These are phyloP conservation scores for Portevinia maculata DNA, from an alignment of 2,888 invertebrate species.

Conservation along the genomic window DNA sequence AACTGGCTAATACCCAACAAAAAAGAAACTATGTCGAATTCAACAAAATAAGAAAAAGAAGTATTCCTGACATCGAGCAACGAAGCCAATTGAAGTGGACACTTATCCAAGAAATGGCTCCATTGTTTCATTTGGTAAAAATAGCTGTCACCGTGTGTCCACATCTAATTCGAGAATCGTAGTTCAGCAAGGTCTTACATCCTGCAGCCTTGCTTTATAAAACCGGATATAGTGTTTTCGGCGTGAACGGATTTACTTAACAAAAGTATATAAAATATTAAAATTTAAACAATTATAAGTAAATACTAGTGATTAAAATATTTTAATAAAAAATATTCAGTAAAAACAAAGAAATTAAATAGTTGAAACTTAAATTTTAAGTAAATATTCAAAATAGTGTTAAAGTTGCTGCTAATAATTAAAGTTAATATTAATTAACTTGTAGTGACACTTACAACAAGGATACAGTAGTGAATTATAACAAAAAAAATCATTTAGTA, in stretches of 20 bases:
- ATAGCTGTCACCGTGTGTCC: constrained; percentile 51
- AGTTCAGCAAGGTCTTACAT: constrained; percentile 43
- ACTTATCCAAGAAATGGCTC: constrained; percentile 64
- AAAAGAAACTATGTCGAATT: constrained; percentile 50
- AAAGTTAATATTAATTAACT: constrained; percentile 31
- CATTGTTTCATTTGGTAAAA: constrained; percentile 60
- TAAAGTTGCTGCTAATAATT: constrained; percentile 55
- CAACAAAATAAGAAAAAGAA: constrained; percentile 47
- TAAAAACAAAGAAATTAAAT: constrained; percentile 16
- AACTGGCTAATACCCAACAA: constrained; percentile 73
- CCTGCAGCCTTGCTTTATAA: constrained; percentile 43
- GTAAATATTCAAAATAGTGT: constrained; percentile 53
- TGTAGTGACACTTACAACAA: constrained; percentile 41
- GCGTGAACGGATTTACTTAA: constrained; percentile 34
- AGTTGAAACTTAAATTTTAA: constrained; percentile 40
- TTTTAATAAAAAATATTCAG: constrained; percentile 26
- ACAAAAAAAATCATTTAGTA: constrained; percentile 38
- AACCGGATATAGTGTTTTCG: constrained; percentile 27
- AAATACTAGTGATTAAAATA: constrained; percentile 57
- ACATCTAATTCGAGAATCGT: constrained; percentile 41
- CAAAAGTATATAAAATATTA: neutral
- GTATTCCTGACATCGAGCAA: constrained; percentile 50
- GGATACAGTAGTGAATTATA: constrained; percentile 46
- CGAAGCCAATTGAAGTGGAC: constrained; percentile 66
- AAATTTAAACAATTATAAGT: constrained; percentile 4